phyloP scores from a whole-genome alignment of 2,888 invertebrate species.

The Dorcus hopei region DNA sequence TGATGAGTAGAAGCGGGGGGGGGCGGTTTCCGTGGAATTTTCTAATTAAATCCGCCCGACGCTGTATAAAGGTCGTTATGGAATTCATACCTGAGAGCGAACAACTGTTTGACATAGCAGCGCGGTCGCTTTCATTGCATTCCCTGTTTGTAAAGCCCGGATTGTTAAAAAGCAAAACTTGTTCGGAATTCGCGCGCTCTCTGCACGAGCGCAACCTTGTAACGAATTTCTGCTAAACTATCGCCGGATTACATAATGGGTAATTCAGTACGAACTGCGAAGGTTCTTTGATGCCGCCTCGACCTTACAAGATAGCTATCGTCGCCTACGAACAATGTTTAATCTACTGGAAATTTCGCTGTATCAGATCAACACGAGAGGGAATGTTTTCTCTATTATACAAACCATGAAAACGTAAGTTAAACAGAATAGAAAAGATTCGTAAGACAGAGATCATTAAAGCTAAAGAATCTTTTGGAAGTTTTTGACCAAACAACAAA shows the following conservation, averaged over 20 bases:
- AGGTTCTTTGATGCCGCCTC: no score
- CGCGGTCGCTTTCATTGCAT: conserved; percentile 44
- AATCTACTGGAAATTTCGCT: no score
- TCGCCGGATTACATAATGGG: background rate
- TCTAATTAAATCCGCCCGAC: conserved; percentile 43
- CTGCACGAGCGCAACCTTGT: conserved; percentile 12
- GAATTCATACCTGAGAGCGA: conserved; percentile 47
- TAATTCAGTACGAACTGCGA: background rate
- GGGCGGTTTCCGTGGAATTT: conserved; percentile 35
- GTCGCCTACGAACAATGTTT: no score
- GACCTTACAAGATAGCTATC: no score
- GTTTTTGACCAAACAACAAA: no score
- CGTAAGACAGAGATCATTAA: no score
- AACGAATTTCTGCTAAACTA: conserved; percentile 11
- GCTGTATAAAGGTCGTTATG: conserved; percentile 43
- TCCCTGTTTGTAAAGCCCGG: conserved; percentile 41
- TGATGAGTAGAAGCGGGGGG: conserved; percentile 2
- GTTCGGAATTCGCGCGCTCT: conserved; percentile 16
- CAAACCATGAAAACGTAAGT: no score
- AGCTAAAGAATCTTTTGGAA: no score
- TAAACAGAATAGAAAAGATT: no score
- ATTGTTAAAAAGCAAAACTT: conserved; percentile 42
- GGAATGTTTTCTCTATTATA: no score
- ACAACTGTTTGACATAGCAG: conserved; percentile 47
- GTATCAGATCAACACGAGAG: no score